Base-by-base conservation (phyloP, 1,140 invertebrate genomes). In the Drosophila melanica region DNA sequence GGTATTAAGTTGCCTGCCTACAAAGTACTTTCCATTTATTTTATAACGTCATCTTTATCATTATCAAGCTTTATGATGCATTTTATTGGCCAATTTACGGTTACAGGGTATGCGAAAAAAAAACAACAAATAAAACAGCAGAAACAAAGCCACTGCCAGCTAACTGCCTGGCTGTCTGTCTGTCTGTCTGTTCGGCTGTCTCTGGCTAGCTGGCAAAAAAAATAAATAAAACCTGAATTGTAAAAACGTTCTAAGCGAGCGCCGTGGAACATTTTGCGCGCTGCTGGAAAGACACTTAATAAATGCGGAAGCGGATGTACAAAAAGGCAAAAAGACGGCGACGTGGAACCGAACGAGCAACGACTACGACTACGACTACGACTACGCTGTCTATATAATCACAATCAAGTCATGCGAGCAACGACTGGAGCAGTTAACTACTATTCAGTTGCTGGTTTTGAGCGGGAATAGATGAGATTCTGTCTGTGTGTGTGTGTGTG, bases 291-390 rank as follows among this genome's bases (percentile, higher is more conserved):
- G 85, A 89, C 85, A 89, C 84, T 89, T 89, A 84, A 91, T 90
- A 91, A 91, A 91, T 91, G 90, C 90, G 90, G 90, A 91, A 91
- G 90, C 90, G 90, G 90, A 91, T 91, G 90, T 91, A 87, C 87
- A 59, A 41, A 70, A 65, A 75, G 45, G 27, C 51, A 48, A 27
- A 60, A 18, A 80, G 53, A 73, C 51, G 30, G 14, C 11, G 60
- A 54, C 14, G 37, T 30, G 33, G 10, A 70, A 41, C 53, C n/a
- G 14, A 35, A 67, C 45, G 45, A 54, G 39, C 51, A 9, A 51
- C 23, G 50, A 63, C 23, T 23, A 23, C 23, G 23, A 7, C 27
- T 42, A 63, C 23, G 50, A 63, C 27, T 7, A 27, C 27, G 27
- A 7, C 27, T 45, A 63, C 20, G 20, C 20, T 67, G 50, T 62